Evolutionary conservation across 2,888 invertebrate species (phyloP), one percentile per base, ranked within the genome.

Genomic region (Mamestra brassicae): DNA sequence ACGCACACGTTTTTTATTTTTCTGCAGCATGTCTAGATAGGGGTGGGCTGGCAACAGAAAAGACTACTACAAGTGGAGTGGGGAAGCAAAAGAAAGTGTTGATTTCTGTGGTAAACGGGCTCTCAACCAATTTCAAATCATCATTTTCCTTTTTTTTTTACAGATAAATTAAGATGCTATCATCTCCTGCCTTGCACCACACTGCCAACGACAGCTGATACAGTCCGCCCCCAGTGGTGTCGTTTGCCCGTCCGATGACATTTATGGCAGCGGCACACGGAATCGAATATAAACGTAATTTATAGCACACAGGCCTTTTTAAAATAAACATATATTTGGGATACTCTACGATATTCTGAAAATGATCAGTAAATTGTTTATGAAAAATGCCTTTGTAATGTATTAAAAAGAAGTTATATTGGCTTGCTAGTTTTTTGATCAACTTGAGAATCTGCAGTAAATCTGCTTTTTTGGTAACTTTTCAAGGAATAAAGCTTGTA

Each of bases 221-320:
- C 90, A 85, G 85, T 87, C 77, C 79, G 86, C 88, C 89, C 93
- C 93, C 93, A 76, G 88, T 86, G 90, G 93, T 85, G 88, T 88
- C 90, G 92, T 93, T 92, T 89, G 88, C 91, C 89, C 85, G 87
- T 87, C 87, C 90, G 92, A 91, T 91, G 93, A 93, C 93, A 90
- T 93, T 93, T 93, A 93, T 92, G 87, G 92, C 89, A 80, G 76
- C 78, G 76, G 76, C 85, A 87, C 83, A 85, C 87, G 89, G 89
- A 84, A 87, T 89, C 86, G 89, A 86, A 85, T 87, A 90, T 91
- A 90, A 92, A 90, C 86, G 85, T 91, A 89, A 92, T 91, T 91
- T 91, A 92, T 89, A 57, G 71, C 50, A 61, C 83, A 81, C 78
- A 72, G 74, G 83, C 80, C 69, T 80, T 86, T 86, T 78, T 81